Base-by-base conservation (phyloP, 2,888 invertebrate species). In the Xanthorhoe designata region DNA sequence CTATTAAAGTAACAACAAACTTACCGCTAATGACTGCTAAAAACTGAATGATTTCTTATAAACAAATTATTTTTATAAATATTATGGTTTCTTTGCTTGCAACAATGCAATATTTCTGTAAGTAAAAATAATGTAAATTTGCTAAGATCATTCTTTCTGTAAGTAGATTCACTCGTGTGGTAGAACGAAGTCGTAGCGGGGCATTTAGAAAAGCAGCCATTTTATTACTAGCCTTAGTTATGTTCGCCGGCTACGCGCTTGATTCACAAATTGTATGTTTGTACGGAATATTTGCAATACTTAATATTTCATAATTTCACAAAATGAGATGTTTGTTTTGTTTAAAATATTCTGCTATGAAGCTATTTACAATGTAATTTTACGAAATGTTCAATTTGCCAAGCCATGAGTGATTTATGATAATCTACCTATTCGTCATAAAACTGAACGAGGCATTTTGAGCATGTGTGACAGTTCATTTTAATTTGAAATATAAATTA, bases 201-300 rank as follows among this genome's bases (percentile, higher is more conserved):
- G 64, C 73, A 73, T 75, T 73, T 73, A 71, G 72, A 68, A 62
- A 70, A 61, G 71, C 67, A 62, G 66, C 66, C 69, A 73, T 75
- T 75, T 72, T 70, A 72, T 74, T 70, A 64, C 69, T 59, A 61
- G 60, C 66, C 68, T 70, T 69, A 71, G 66, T 68, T 72, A 70
- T 69, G 66, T 66, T 65, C 64, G 24, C 52, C 55, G 19, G 64
- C 68, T 61, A 64, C 64, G 63, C 69, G 68, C 66, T 69, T 73
- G 67, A 73, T 73, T 73, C 68, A 66, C 66, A 68, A 71, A 71
- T 71, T 71, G 66, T 69, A 64, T 73, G 62, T 69, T 66, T 67
- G 64, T 62, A 52, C 53, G 56, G 62, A 68, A 68, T 50, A 68
- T 66, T 66, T 50, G 55, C 55, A 24, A 49, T 47, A n/a, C n/a